phyloP scores from a whole-genome alignment of 2,888 invertebrate genomes.

The Leucophenga montana region DNA sequence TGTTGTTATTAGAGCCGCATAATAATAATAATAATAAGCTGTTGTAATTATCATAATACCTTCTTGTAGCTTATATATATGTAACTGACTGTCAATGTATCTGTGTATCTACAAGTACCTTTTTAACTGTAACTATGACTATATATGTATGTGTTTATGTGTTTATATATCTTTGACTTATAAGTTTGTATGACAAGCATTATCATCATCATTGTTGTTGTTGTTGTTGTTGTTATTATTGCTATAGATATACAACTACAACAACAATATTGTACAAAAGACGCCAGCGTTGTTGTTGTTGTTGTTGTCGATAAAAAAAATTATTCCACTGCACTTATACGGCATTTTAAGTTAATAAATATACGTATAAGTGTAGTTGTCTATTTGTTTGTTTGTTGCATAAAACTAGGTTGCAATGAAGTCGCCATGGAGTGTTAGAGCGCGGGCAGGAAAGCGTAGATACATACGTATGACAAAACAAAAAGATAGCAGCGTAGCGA shows the following conservation, averaged over 20 bases:
- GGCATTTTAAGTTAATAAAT: slow-evolving; percentile 14
- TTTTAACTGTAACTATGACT: too few species aligned
- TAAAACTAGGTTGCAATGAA: slow-evolving; percentile 8
- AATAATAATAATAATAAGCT: slow-evolving; percentile 54
- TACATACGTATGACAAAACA: too few species aligned
- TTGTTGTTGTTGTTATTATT: too few species aligned
- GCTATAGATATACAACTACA: too few species aligned
- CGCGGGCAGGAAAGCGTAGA: too few species aligned
- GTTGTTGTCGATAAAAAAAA: too few species aligned
- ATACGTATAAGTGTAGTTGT: background rate
- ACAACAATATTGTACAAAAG: too few species aligned
- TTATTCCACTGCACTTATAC: background rate
- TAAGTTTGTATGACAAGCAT: too few species aligned
- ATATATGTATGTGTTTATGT: background rate
- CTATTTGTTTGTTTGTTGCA: slow-evolving; percentile 9
- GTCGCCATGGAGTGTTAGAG: background rate
- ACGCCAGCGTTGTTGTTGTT: too few species aligned
- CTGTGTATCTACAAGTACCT: slow-evolving; percentile 12
- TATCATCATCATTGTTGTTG: too few species aligned
- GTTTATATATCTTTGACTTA: too few species aligned
- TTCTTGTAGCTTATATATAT: slow-evolving; percentile 34
- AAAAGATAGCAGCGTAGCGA: background rate
- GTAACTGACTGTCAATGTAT: too few species aligned
- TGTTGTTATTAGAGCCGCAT: slow-evolving; percentile 45
- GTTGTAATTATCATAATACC: slow-evolving; percentile 58